A percentile compares a stretch with the other conserved stretches of the same genome.
Conservation (phyloP, 1,140 invertebrate species). For the Drosophila murphyi region DNA sequence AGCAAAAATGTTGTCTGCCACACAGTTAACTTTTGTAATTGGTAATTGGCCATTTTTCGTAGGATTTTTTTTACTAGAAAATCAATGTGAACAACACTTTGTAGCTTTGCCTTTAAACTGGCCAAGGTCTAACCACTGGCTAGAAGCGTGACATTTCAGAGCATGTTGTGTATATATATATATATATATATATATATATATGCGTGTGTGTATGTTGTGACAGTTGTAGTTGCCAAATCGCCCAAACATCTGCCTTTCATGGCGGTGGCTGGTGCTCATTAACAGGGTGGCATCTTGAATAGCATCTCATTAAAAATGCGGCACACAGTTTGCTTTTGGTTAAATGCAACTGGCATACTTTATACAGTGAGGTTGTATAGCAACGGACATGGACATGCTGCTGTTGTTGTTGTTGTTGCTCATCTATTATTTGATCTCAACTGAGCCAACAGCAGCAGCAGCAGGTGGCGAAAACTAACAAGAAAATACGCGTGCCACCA, state of each 20-base stretch:
- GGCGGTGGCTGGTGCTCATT: conserved; percentile 50
- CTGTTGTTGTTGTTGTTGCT: conserved; percentile 1
- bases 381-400: not conserved
- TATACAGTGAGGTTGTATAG: not conserved
- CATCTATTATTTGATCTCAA: conserved; percentile 50
- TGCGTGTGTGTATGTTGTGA: conserved; percentile 6
- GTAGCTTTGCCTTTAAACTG: not conserved
- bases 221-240: conserved; percentile 22
- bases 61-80: not conserved
- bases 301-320: conserved; percentile 74
- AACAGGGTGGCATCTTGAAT: conserved; percentile 59
- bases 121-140: conserved; percentile 15
- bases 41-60: not conserved
- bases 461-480: conserved; percentile 74
- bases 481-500: conserved; percentile 37
- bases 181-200: too few relatives aligned
- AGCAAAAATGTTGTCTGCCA: conserved; percentile 21
- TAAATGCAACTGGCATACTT: conserved; percentile 40
- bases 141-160: conserved; percentile 9
- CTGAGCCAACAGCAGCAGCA: conserved; percentile 53
- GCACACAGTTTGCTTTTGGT: conserved; percentile 31
- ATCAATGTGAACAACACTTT: not conserved
- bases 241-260: not conserved
- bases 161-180: not conserved
- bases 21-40: conserved; percentile 2